Evolutionary conservation across 2,888 invertebrate genomes (phyloP).

Genomic region (Oligia latruncula): DNA sequence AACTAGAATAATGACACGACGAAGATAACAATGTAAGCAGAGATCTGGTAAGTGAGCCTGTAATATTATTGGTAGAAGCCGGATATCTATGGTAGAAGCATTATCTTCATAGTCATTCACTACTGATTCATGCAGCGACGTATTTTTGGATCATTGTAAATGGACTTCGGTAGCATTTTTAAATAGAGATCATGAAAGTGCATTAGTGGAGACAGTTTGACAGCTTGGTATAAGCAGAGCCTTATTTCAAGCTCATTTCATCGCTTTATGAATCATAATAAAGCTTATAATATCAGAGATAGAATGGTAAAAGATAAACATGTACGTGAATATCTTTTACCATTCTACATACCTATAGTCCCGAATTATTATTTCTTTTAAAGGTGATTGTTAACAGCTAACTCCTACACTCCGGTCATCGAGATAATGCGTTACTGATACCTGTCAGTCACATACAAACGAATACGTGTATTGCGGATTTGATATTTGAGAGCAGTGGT

Average conservation of each 20-base stretch:
- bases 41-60: neutral
- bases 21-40: neutral
- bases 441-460: too few relatives aligned
- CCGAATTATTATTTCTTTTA: neutral
- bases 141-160: slow-evolving; percentile 12
- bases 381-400: neutral
- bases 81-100: too few relatives aligned
- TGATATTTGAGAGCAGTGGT: too few relatives aligned
- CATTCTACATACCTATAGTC: neutral
- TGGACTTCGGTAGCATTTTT: neutral
- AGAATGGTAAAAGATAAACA: neutral
- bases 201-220: slow-evolving; percentile 44
- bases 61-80: neutral
- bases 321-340: neutral
- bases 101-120: neutral
- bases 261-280: neutral
- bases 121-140: neutral
- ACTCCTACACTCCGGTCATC: too few relatives aligned
- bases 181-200: slow-evolving; percentile 26
- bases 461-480: too few relatives aligned
- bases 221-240: neutral
- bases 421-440: too few relatives aligned
- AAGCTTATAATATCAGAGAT: neutral
- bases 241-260: slow-evolving; percentile 9
- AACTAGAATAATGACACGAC: neutral